Evolutionary conservation across 2,888 invertebrate species (phyloP).

Genomic region (Orchesellides sinensis): DNA sequence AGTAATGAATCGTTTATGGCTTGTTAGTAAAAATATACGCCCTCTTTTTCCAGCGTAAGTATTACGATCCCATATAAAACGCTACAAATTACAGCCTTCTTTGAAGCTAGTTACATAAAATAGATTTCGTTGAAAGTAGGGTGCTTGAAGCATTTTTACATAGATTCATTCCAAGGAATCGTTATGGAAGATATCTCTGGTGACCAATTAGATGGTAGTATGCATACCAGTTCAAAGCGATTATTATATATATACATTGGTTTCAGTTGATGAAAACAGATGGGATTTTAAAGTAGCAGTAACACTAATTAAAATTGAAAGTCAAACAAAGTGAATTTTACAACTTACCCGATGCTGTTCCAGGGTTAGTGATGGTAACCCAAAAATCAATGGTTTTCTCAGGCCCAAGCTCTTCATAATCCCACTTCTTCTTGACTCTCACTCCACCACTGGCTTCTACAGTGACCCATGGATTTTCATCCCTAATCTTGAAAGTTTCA

Average conservation of each 20-base stretch:
- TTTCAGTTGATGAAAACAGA: slow-evolving; percentile 16
- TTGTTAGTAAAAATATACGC: slow-evolving; percentile 69
- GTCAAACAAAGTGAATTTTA: slow-evolving; percentile 2
- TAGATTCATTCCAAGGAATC: slow-evolving; percentile 16
- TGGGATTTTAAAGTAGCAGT: neutral
- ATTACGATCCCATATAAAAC: slow-evolving; percentile 16
- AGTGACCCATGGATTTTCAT: slow-evolving; percentile 95
- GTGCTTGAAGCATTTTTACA: neutral
- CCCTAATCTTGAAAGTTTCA: slow-evolving; percentile 94
- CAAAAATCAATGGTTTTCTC: slow-evolving; percentile 97
- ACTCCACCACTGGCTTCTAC: slow-evolving; percentile 95
- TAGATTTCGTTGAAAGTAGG: slow-evolving; percentile 1
- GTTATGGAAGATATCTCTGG: slow-evolving; percentile 23
- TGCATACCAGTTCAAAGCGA: neutral
- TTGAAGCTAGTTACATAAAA: neutral
- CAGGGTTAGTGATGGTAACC: slow-evolving; percentile 94
- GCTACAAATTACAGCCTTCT: slow-evolving; percentile 42
- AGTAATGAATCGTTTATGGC: slow-evolving; percentile 72
- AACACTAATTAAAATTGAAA: neutral
- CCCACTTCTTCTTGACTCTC: slow-evolving; percentile 97
- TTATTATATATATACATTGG: neutral
- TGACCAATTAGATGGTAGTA: slow-evolving; percentile 29
- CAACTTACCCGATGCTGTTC: slow-evolving; percentile 85
- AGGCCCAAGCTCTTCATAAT: slow-evolving; percentile 94
- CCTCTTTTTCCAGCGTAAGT: slow-evolving; percentile 47